Base-by-base conservation (phyloP, 1,140 invertebrate species). In the Plutomurus gul region DNA sequence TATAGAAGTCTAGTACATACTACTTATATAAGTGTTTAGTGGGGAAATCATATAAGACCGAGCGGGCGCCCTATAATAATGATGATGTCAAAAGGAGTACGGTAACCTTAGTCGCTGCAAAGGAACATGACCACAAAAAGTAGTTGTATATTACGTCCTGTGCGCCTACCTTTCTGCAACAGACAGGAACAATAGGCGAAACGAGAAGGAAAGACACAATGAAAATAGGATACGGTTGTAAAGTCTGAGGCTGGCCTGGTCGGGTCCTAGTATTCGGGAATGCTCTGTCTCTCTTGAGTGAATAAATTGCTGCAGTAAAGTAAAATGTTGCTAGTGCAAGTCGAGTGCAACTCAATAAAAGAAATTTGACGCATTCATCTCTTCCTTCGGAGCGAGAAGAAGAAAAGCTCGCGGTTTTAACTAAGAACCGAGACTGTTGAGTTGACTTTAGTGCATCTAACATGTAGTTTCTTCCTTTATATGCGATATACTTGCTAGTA, bases 301-400 rank as follows among this genome's bases (percentile, higher is more conserved):
- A 65, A 65, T 65, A 65, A 65, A 65, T 65, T 65, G 56, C 56
- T 65, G 56, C 56, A 65, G 56, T 65, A 65, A 65, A 65, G 56
- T 65, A 65, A 65, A 65, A 65, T 65, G 56, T 65, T 65, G 56
- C 56, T n/a, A 65, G 27, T 65, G 56, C 56, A 65, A 65, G 56
- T 65, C 56, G 56, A 65, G 56, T 65, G 56, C 56, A 65, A 65
- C 56, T 65, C 56, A 65, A 65, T 65, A 65, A 65, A 65, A 65
- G 56, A 65, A 65, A 65, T 65, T 65, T 65, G 56, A 65, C 56
- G 56, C 56, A 65, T 65, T 65, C 56, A 65, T 65, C 56, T 65
- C 56, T 36, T 65, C 25, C 13, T 13, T 65, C 33, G 27, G 27
- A 16, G 51, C 25, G 5, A 60, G 8, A 60, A 65, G 22, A 65